These are phyloP conservation scores for Cyrtonyx montezumae DNA, from an alignment of 2,113 vertebrate genomes.

Conservation along the genomic window DNA sequence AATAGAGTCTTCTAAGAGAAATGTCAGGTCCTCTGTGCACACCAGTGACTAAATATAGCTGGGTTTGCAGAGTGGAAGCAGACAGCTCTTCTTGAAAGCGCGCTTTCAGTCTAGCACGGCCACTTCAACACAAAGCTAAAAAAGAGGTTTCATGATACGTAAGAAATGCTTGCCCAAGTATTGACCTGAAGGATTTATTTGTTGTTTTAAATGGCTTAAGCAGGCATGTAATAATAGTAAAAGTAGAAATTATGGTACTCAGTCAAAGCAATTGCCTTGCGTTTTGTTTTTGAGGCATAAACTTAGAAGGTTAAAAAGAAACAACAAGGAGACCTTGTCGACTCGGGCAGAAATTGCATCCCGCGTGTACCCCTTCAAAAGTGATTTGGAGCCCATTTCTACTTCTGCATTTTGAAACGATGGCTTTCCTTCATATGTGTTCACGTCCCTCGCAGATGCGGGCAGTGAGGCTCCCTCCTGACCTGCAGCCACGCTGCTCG, in stretches of 20 bases:
- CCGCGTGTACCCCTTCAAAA: neutral
- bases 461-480: accelerated
- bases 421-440: neutral
- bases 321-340: neutral
- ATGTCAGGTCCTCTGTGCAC: neutral
- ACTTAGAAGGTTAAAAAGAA: conserved; percentile 2
- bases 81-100: neutral
- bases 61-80: neutral
- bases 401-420: neutral
- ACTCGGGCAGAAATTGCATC: neutral
- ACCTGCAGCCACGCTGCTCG: neutral
- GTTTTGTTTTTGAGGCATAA: conserved; percentile 27
- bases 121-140: neutral
- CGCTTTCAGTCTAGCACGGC: neutral
- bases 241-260: neutral
- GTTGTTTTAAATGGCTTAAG: conserved; percentile 26
- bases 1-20: neutral
- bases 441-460: neutral
- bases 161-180: neutral
- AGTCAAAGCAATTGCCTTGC: neutral
- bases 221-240: conserved; percentile 30
- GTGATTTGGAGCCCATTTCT: neutral
- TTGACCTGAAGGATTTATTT: conserved; percentile 44
- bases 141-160: accelerated
- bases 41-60: neutral